Evolutionary conservation across 2,113 vertebrate species (phyloP).

Genomic region (Strix aluco): DNA sequence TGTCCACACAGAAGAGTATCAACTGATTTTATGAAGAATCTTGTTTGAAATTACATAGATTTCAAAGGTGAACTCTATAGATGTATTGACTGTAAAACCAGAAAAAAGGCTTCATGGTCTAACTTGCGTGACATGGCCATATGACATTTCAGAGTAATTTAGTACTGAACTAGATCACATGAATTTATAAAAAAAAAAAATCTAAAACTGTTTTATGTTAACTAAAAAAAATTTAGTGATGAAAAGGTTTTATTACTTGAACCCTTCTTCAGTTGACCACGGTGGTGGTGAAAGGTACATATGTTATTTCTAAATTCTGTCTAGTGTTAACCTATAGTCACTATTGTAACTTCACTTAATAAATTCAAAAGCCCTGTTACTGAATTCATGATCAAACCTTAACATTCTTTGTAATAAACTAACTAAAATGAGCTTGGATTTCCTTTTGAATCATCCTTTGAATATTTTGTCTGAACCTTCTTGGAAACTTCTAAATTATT

Average conservation of each 20-base stretch:
- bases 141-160: not conserved
- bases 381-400: accelerated
- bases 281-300: not conserved
- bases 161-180: not conserved
- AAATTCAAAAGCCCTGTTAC: not conserved
- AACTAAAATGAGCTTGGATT: not conserved
- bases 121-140: not conserved
- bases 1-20: not conserved
- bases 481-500: not conserved
- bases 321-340: not conserved
- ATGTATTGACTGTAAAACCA: not conserved
- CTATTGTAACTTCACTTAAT: not conserved
- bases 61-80: not conserved
- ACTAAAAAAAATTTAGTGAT: not conserved
- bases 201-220: not conserved
- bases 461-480: not conserved
- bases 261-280: not conserved
- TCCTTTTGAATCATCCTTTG: not conserved
- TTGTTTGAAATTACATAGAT: not conserved
- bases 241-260: not conserved
- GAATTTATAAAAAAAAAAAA: not conserved
- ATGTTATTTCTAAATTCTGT: not conserved
- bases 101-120: not conserved
- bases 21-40: not conserved
- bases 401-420: not conserved